Evolutionary conservation across 1,140 invertebrate species (phyloP), one percentile per base, ranked within the genome.

Genomic region (Drosophila tristis): DNA sequence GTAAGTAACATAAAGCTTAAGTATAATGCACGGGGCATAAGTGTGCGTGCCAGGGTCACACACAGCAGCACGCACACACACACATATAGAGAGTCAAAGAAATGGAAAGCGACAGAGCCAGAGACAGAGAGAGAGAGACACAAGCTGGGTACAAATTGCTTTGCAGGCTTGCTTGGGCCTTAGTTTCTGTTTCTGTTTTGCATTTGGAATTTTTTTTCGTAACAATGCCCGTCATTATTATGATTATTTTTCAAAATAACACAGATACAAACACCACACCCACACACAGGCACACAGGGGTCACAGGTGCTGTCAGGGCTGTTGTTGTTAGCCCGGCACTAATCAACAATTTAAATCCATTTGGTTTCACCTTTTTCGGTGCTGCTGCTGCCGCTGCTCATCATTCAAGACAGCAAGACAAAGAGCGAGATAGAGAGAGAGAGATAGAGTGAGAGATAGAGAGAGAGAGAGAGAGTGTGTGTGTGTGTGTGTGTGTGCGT

Each of bases 261-360:
- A 67, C 29, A 56, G 16, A 55, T 31, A 82, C 53, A 71, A 51
- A 71, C 51, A 42, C 35, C 29, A 56, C 23, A 47, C 44, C 78
- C 53, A 47, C 44, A 81, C 53, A 71, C 56, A 42, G 2, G 16
- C 56, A 47, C 43, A 60, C 48, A 20, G 47, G 15, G 47, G 43
- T 51, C 67, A 50, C 78, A 80, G 77, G 77, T 80, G 77, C 70
- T 54, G 70, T 74, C 56, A 50, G 13, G 51, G 49, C 66, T 79
- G 72, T 45, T 57, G 64, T 59, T 49, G 73, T 78, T 61, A 67
- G 56, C 63, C 74, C 76, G 50, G 84, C 84, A 87, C 84, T 87
- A 87, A 89, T 87, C 84, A 87, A 89, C 84, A 89, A 87, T 87
- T 87, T 87, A 87, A 87, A 87, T 89, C 84, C 84, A 87, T 87